A percentile compares a stretch with the other conserved stretches of the same genome.
Conservation (phyloP, 1,140 invertebrate genomes). For the Plectrocnemia conspersa region DNA sequence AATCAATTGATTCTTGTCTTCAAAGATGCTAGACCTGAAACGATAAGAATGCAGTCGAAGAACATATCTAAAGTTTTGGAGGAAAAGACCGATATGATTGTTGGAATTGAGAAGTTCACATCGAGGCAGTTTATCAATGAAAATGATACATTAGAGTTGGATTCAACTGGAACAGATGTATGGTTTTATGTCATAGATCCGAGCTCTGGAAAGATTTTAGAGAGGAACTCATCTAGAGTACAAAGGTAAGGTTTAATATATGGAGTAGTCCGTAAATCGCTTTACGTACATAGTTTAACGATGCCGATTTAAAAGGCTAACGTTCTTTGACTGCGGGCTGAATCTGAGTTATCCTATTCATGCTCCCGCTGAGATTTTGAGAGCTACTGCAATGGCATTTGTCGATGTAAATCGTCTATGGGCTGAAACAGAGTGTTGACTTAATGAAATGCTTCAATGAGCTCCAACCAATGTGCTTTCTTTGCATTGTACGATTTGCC, state of each 20-base stretch:
- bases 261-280: too few relatives aligned
- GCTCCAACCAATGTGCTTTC: too few relatives aligned
- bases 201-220: constrained; percentile 66
- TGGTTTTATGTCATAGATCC: constrained; percentile 86
- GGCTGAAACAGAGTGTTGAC: too few relatives aligned
- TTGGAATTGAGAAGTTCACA: constrained; percentile 73
- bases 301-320: too few relatives aligned
- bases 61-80: constrained; percentile 67
- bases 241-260: constrained; percentile 59
- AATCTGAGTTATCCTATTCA: too few relatives aligned
- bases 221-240: constrained; percentile 64
- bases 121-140: constrained; percentile 61
- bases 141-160: constrained; percentile 70
- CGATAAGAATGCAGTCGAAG: constrained; percentile 60
- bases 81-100: constrained; percentile 66
- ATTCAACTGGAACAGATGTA: constrained; percentile 72
- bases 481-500: too few relatives aligned
- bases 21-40: constrained; percentile 66
- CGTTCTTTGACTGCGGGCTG: too few relatives aligned
- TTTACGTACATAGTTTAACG: too few relatives aligned
- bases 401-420: too few relatives aligned
- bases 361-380: too few relatives aligned
- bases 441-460: too few relatives aligned
- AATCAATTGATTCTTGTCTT: constrained; percentile 77
- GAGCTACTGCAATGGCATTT: too few relatives aligned